phyloP scores from a whole-genome alignment of 2,888 invertebrate species.

The Cheilosia grossa region DNA sequence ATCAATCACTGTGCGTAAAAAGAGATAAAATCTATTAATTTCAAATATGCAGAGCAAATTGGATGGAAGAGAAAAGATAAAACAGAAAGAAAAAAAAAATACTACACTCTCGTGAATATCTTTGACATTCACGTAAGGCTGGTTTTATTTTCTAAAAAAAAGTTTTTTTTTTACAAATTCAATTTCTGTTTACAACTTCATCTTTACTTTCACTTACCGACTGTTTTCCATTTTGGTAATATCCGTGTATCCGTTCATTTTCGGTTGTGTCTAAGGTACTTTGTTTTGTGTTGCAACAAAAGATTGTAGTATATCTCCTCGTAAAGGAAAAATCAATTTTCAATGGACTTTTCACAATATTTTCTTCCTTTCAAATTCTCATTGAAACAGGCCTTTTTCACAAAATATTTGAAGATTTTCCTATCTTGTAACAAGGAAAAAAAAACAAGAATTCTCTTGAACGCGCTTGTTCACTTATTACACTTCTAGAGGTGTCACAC shows the following conservation, averaged over 20 bases:
- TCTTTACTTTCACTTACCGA: conserved; percentile 70
- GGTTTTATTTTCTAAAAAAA: conserved; percentile 6
- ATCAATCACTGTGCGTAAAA: conserved; percentile 31
- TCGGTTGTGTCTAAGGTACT: conserved; percentile 31
- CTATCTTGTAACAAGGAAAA: background rate
- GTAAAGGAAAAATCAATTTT: conserved; percentile 44
- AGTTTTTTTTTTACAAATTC: background rate
- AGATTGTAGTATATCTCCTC: background rate
- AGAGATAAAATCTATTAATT: conserved; percentile 9
- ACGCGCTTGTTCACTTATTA: conserved; percentile 48
- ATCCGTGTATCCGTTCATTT: conserved; percentile 71
- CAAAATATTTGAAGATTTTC: conserved; percentile 13
- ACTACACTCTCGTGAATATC: background rate
- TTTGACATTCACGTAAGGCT: conserved; percentile 13
- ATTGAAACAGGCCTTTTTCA: conserved; percentile 38
- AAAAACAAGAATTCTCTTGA: conserved; percentile 9
- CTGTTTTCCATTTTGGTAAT: conserved; percentile 71
- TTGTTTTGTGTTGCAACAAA: conserved; percentile 6
- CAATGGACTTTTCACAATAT: conserved; percentile 43
- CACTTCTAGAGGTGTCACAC: conserved; percentile 36
- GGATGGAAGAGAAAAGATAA: background rate
- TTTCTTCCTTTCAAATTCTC: conserved; percentile 21
- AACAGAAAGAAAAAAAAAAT: background rate
- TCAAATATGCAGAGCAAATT: conserved; percentile 17
- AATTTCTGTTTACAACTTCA: background rate